phyloP scores from a whole-genome alignment of 1,140 invertebrate genomes.

The Penaeus chinensis region DNA sequence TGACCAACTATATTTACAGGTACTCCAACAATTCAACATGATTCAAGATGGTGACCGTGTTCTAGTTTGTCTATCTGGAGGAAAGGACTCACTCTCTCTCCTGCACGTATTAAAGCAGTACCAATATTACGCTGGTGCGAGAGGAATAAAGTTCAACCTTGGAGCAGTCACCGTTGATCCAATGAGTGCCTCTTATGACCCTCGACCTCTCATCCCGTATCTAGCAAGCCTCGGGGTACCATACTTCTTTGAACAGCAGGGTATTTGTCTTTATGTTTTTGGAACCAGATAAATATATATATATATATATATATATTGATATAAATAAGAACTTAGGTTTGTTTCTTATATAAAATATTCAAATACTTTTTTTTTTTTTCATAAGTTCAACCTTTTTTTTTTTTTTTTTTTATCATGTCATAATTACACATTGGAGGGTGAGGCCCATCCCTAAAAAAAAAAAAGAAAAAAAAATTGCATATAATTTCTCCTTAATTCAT shows the following conservation, averaged over 20 bases:
- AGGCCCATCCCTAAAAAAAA: not conserved
- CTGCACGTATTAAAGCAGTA: constrained; percentile 88
- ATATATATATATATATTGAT: not conserved
- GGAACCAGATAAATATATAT: not conserved
- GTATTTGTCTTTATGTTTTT: constrained; percentile 63
- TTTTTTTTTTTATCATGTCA: not conserved
- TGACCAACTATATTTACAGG: constrained; percentile 70
- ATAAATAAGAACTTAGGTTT: too few relatives aligned
- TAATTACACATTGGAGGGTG: not conserved
- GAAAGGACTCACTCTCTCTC: constrained; percentile 83
- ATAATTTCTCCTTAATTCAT: too few relatives aligned
- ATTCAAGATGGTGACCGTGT: constrained; percentile 84
- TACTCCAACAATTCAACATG: constrained; percentile 87
- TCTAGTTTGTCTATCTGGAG: constrained; percentile 85
- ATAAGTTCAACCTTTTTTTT: too few relatives aligned
- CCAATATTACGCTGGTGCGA: constrained; percentile 78
- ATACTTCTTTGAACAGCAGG: constrained; percentile 80
- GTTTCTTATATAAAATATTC: too few relatives aligned
- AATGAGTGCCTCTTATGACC: constrained; percentile 75
- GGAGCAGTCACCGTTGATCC: constrained; percentile 82
- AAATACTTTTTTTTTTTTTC: too few relatives aligned
- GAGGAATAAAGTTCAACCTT: constrained; percentile 81
- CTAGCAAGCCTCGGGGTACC: constrained; percentile 76
- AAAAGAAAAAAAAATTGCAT: not conserved
- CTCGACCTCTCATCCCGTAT: constrained; percentile 77